phyloP scores from a whole-genome alignment of 2,113 vertebrate species.

The Gobiocypris rarus region DNA sequence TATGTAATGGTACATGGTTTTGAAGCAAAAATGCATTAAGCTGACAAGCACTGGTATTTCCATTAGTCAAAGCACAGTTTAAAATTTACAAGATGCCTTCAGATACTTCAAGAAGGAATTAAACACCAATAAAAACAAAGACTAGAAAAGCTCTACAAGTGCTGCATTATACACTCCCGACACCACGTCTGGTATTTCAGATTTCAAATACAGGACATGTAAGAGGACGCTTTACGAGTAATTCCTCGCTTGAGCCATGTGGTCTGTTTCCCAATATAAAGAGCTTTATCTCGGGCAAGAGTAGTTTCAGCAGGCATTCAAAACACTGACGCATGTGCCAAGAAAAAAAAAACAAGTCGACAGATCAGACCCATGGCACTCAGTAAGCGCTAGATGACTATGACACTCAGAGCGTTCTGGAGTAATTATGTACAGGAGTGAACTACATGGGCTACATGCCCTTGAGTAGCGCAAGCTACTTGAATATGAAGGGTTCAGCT shows the following conservation, averaged over 20 bases:
- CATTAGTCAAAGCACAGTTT: neutral
- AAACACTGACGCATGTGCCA: neutral
- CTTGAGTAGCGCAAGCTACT: neutral
- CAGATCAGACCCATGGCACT: neutral
- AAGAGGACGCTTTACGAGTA: neutral
- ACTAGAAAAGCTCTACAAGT: conserved; percentile 10
- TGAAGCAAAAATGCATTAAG: neutral
- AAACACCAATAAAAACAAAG: neutral
- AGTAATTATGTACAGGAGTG: neutral
- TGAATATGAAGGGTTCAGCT: neutral
- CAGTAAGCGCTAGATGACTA: neutral
- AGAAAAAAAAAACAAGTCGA: neutral
- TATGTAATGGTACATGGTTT: no score
- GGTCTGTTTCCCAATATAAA: conserved; percentile 34
- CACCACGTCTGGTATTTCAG: neutral
- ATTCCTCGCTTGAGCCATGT: conserved; percentile 9
- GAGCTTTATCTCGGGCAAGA: conserved; percentile 22
- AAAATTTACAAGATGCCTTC: neutral
- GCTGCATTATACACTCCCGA: neutral
- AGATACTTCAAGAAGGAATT: conserved; percentile 3
- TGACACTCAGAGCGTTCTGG: neutral
- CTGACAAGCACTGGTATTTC: neutral
- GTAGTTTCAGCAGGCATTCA: neutral
- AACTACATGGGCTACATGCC: neutral
- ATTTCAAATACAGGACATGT: neutral